Base-by-base conservation (phyloP, 2,113 vertebrate species). In the Turdus rufiventris region DNA sequence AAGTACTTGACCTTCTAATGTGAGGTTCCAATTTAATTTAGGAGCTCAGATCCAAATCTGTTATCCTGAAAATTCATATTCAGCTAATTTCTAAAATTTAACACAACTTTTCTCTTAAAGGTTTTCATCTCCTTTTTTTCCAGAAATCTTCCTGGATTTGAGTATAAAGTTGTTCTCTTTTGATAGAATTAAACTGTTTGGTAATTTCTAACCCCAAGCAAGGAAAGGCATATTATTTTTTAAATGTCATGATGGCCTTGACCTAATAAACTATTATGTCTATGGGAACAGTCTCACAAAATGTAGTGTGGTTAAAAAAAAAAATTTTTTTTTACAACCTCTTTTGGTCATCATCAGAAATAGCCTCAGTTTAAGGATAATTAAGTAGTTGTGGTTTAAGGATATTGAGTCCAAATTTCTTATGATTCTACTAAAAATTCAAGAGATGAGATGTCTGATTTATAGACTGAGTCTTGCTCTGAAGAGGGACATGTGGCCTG, bases 301-400 rank as follows among this genome's bases (percentile, higher is more conserved):
- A 73, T 42, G 5, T 29, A 36, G 8, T 14, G 9, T 33, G 63
- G 47, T 24, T 48, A 10, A 72, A 3, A 45, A 78, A 72, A 63
- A 48, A 29, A 53, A 12, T 3, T 8, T 1, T 33, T 45, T 47
- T 60, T 63, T 56, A 20, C 20, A 20, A 24, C 2, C 0, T 0
- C 10, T 33, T 70, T 79, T 74, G 17, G 4, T 48, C 48, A 48
- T 61, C 15, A 73, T 2, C 11, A 54, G 28, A 82, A 82, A 54
- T 28, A 65, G 2, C 5, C 15, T 67, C 11, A 18, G 10, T 47
- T 88, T 78, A 75, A 75, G 9, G 78, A 62, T 29, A 81, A 38
- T 42, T 8, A 71, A 28, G 40, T 43, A 40, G 0, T 10, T 79
- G 54, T 16, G 7, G 4, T 65, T 86, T 80, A 51, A n/a, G 24